Base-by-base conservation (phyloP, 2,888 invertebrate genomes). In the Lithophane semibrunnea region DNA sequence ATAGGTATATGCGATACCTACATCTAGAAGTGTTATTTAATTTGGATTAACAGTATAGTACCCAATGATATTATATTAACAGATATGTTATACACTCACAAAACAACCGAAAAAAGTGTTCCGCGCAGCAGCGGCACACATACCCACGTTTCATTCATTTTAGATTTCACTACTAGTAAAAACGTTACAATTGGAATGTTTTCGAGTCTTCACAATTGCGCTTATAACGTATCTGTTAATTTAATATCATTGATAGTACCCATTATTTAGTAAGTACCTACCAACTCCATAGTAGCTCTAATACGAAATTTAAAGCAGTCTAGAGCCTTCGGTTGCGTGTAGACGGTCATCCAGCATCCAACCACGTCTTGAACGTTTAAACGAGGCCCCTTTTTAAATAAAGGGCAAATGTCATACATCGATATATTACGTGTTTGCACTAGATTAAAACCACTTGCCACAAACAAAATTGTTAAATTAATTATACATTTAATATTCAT, bases 321-420 rank as follows among this genome's bases (percentile, higher is more conserved):
- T 8, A 90, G 75, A 37, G 87, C 65, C 66, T 86, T 88, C 7
- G 92, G 92, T 64, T 91, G 91, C 3, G 90, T 89, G 73, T 91
- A 92, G 24, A 91, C 91, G 0, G 91, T 89, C 84, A 92, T 87
- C 92, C 92, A 92, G 52, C 79, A 88, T 16, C 92, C 92, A 42
- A 92, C 89, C 58, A 92, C 81, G 49, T 91, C 89, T 21, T 76
- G 74, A 21, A 89, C 81, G 54, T 90, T 85, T 42, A 92, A 64
- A 74, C 16, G 76, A 10, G 79, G 79, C 0, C 86, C 88, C 68
- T 84, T 85, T 80, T 82, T 90, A 75, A 83, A 86, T 24, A 82
- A 76, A 37, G 87, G 87, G 70, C 90, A 90, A 49, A 83, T 69
- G 13, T 83, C 78, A 29, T 76, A 70, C 3, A 78, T 16, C 10